Evolutionary conservation across 2,888 invertebrate species (phyloP).

Genomic region (Fabriciana adippe): DNA sequence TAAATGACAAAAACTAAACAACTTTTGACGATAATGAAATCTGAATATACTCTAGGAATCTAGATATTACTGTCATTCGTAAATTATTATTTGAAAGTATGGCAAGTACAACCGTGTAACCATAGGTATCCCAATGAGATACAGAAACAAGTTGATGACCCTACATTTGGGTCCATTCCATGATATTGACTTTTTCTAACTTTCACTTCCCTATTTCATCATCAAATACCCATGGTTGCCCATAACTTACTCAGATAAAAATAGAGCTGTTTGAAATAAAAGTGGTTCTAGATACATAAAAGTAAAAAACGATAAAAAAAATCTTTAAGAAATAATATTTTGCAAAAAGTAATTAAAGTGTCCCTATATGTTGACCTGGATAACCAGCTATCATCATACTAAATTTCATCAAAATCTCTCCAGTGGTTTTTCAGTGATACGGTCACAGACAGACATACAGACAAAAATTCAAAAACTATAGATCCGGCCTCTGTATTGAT

Average conservation of each 20-base stretch:
- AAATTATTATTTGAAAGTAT: not conserved
- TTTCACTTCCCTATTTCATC: constrained; percentile 48
- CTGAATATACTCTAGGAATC: too few relatives aligned
- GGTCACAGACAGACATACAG: too few relatives aligned
- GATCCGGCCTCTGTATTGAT: too few relatives aligned
- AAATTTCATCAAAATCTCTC: too few relatives aligned
- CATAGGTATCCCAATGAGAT: not conserved
- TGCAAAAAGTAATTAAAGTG: too few relatives aligned
- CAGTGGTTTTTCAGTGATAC: too few relatives aligned
- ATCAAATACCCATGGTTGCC: constrained; percentile 37
- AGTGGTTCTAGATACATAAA: constrained; percentile 1
- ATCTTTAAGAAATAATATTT: too few relatives aligned
- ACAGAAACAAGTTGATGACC: constrained; percentile 12
- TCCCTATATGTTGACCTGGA: too few relatives aligned
- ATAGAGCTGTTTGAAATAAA: constrained; percentile 23
- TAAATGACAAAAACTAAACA: too few relatives aligned
- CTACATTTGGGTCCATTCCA: constrained; percentile 43
- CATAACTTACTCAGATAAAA: constrained; percentile 30
- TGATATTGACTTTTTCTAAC: constrained; percentile 48
- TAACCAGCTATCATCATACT: too few relatives aligned
- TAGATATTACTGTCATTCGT: not conserved
- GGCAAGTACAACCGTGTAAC: not conserved
- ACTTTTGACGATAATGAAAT: too few relatives aligned
- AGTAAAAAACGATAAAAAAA: not conserved
- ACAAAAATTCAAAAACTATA: too few relatives aligned